Base-by-base conservation (phyloP, 2,113 vertebrate genomes). In the Cygnus atratus region DNA sequence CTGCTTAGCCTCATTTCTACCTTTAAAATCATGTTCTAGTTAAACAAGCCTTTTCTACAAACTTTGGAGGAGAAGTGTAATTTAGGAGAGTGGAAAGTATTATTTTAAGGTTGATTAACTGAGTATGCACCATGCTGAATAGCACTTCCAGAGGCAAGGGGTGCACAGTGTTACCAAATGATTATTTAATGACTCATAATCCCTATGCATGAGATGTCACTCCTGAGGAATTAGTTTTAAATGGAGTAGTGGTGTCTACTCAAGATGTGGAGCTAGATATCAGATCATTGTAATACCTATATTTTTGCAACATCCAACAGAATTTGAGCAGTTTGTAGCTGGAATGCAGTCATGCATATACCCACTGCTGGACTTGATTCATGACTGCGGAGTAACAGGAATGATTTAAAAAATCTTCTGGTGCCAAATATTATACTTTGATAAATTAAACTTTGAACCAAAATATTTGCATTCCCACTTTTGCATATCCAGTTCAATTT, bases 141-240 rank as follows among this genome's bases (percentile, higher is more conserved):
- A 73, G 10, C 50, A 43, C 75, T 95, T 96, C 62, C 62, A 92
- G 54, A 93, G 29, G 57, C 50, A 84, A 94, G 68, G 58, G 37
- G 54, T 52, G n/a, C 82, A 46, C 61, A 13, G 33, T 81, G 85
- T 59, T 94, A 92, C 79, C 77, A 92, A 95, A 95, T 89, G 50
- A 94, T 94, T 96, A 90, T 88, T 93, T 94, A 94, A 95, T 94
- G 92, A 92, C 83, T 94, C 74, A 82, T 86, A 97, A 96, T 92
- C 80, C 84, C 91, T 77, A 50, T 46, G 66, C 71, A 48, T 74
- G 86, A 92, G 88, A 89, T 93, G 77, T 84, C 95, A 88, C 67
- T 95, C 50, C 67, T 82, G 88, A 95, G 62, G 84, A 95, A 94
- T 90, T 88, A 80, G 37, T 79, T 95, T 92, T 92, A 95, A 94